Evolutionary conservation across 2,113 vertebrate species (phyloP).

Genomic region (Merops nubicus): DNA sequence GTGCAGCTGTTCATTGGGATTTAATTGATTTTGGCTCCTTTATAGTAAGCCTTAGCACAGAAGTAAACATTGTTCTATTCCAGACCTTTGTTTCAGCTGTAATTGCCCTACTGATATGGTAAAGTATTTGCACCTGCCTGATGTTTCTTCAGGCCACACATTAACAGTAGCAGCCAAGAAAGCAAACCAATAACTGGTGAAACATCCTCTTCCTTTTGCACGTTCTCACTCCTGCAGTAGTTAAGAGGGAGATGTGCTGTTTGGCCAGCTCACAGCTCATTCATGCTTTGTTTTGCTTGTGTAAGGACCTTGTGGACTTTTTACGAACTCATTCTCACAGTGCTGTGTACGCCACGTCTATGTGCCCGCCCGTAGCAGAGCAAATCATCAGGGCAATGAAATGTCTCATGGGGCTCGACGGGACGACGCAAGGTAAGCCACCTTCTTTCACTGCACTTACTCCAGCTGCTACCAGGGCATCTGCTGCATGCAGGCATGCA

Average conservation of each 20-base stretch:
- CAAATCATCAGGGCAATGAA: conserved; percentile 89
- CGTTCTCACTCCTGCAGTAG: not conserved
- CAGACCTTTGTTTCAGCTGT: not conserved
- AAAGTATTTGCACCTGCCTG: conserved; percentile 9
- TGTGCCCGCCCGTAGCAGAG: conserved; percentile 85
- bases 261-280: conserved; percentile 20
- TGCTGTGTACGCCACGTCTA: conserved; percentile 84
- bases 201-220: not conserved
- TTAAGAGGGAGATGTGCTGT: not conserved
- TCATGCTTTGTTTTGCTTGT: conserved; percentile 56
- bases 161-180: conserved; percentile 6
- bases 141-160: not conserved
- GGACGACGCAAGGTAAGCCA: conserved; percentile 84
- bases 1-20: not conserved
- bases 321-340: conserved; percentile 88
- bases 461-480: not conserved
- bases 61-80: not conserved
- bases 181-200: not conserved
- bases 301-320: conserved; percentile 89
- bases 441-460: not conserved
- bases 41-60: not conserved
- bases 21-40: not conserved
- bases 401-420: conserved; percentile 87
- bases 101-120: not conserved
- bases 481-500: fast-evolving